phyloP scores from a whole-genome alignment of 2,113 vertebrate genomes.

The Pseudorasbora parva region DNA sequence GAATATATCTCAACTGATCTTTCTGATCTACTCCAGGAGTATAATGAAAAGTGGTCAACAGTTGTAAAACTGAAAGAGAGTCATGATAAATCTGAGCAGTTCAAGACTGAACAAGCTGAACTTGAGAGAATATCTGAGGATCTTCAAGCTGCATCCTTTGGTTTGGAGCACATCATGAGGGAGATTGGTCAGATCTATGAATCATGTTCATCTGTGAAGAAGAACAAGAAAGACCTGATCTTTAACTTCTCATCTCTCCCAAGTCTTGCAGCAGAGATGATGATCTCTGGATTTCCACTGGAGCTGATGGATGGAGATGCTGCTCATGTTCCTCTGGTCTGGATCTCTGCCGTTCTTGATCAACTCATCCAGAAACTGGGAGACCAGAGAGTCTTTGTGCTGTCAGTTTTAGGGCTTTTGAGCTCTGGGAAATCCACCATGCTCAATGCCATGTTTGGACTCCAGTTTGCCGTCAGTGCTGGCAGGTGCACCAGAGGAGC shows the following conservation, averaged over 20 bases:
- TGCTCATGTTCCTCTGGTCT: too few relatives aligned
- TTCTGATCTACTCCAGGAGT: constrained; percentile 56
- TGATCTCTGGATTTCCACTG: constrained; percentile 58
- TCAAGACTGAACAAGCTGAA: constrained; percentile 8
- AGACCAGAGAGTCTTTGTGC: too few relatives aligned
- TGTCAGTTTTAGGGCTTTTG: too few relatives aligned
- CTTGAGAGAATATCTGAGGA: constrained; percentile 62
- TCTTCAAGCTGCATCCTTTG: neutral
- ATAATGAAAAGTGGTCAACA: constrained; percentile 63
- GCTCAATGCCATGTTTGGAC: constrained; percentile 75
- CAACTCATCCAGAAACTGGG: too few relatives aligned
- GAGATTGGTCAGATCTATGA: constrained; percentile 76
- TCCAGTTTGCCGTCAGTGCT: constrained; percentile 75
- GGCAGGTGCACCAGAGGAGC: constrained; percentile 77
- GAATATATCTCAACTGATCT: constrained; percentile 53
- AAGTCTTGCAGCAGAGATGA: too few relatives aligned
- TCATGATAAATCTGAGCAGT: constrained; percentile 29
- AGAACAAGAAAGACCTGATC: neutral
- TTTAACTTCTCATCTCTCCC: neutral
- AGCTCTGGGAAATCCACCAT: constrained; percentile 73
- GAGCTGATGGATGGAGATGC: constrained; percentile 76
- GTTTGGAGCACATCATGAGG: neutral
- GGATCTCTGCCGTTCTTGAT: too few relatives aligned
- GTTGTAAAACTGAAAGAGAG: constrained; percentile 60
- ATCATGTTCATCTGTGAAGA: constrained; percentile 56